Evolutionary conservation across 64 coral and sea anemone species (phyloP).

Genomic region (Dendrophyllia cribrosa): DNA sequence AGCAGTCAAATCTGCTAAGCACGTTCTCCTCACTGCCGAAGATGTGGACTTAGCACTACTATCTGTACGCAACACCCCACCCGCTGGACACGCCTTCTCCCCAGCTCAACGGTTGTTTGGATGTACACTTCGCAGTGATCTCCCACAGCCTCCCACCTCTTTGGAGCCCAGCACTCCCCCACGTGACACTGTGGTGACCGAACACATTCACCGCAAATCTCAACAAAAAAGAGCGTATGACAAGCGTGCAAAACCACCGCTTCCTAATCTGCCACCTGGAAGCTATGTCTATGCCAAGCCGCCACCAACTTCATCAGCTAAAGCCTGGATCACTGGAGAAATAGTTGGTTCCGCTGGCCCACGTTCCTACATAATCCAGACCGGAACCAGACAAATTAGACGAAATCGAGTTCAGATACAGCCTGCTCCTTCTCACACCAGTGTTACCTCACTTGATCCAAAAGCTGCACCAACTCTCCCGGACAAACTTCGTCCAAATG

Average conservation of each 20-base stretch:
- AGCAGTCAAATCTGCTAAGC: slow-evolving; percentile 61
- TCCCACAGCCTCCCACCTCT: background rate
- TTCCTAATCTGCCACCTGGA: slow-evolving; percentile 7
- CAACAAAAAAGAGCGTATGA: slow-evolving; percentile 23
- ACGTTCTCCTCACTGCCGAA: slow-evolving; percentile 45
- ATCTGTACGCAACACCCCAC: slow-evolving; percentile 48
- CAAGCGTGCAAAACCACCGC: background rate
- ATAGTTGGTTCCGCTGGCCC: slow-evolving; percentile 14
- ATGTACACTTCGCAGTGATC: slow-evolving; percentile 34
- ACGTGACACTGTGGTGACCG: slow-evolving; percentile 29
- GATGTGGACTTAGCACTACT: too few species aligned
- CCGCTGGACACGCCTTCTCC: slow-evolving; percentile 45
- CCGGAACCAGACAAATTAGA: slow-evolving; percentile 14
- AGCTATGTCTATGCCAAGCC: too few species aligned
- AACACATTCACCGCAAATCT: background rate
- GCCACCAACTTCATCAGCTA: slow-evolving; percentile 6
- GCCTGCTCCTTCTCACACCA: background rate
- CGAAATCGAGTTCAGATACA: slow-evolving; percentile 21
- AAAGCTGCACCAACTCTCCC: background rate
- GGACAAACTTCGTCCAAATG: background rate
- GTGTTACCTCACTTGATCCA: background rate
- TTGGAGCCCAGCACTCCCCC: background rate
- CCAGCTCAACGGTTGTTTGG: slow-evolving; percentile 54
- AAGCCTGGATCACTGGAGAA: slow-evolving; percentile 29
- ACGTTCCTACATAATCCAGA: slow-evolving; percentile 38